phyloP scores from a whole-genome alignment of 1,140 invertebrate species.

The Bombus waltoni region DNA sequence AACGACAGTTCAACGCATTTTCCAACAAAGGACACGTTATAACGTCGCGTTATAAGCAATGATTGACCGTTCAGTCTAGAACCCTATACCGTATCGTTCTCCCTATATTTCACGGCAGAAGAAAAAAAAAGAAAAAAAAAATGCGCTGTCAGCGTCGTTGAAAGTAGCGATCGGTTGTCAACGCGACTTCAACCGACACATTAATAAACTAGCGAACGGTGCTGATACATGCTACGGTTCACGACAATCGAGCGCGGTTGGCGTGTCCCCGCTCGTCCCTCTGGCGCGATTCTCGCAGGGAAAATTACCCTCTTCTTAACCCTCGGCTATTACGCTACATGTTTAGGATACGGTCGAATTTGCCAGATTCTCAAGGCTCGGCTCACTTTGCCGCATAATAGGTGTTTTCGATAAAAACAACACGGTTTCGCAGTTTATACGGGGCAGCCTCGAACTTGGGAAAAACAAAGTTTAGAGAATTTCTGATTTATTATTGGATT shows the following conservation, averaged over 20 bases:
- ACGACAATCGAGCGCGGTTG: constrained; percentile 16
- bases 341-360: constrained; percentile 42
- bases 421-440: neutral
- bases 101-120: neutral
- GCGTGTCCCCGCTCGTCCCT: neutral
- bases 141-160: neutral
- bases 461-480: neutral
- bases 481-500: no score
- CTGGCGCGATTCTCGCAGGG: constrained; percentile 17
- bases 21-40: neutral
- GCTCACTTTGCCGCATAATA: constrained; percentile 29
- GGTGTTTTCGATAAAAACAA: constrained; percentile 37
- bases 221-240: neutral
- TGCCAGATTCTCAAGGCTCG: neutral
- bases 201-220: constrained; percentile 40
- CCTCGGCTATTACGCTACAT: constrained; percentile 25
- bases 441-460: no score
- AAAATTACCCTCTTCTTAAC: constrained; percentile 48
- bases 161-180: constrained; percentile 44
- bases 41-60: neutral
- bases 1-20: no score
- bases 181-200: constrained; percentile 34
- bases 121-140: neutral
- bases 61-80: neutral
- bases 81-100: no score